Evolutionary conservation across 2,113 vertebrate genomes (phyloP), one percentile per base, ranked within the genome.

Genomic region (Prionailurus viverrinus): DNA sequence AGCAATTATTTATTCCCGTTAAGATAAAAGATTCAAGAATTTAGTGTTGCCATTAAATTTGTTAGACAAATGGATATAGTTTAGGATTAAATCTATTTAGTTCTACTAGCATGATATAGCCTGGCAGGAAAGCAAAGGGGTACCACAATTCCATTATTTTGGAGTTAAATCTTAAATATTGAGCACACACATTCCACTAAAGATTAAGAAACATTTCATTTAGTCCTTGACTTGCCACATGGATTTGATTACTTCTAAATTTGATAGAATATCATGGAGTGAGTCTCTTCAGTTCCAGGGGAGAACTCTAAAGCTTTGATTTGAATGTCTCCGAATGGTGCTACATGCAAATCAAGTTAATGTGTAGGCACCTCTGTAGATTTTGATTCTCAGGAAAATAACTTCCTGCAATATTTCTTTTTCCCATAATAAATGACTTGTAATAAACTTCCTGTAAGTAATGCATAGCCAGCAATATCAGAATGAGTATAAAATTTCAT

Each of bases 1-100:
- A 97, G 16, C 2, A 88, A 83, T 96, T 96, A 97, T 58, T 95
- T 97, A 84, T 97, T 93, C 96, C 76, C 96, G 27, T 95, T 97
- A 96, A 93, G 58, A 39, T 76, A 97, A 98, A 96, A 27, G 1
- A 0, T 92, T 96, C 33, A 97, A 96, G 89, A 4, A 91, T 65
- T 94, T n/a, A 78, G 7, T 3, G n/a, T 19, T 78, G 45, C 7
- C 0, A 96, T 80, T 92, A 97, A 63, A 83, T 71, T 12, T 74
- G 84, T 87, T 96, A 95, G 89, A 84, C 21, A 97, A 97, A 98
- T 58, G 0, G 0, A 11, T 97, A 83, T 55, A 58, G 66, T 92
- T 92, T 93, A 96, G 69, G 88, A 87, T n/a, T 94, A 90, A 94
- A 68, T 79, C 18, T 80, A 45, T 19, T 87, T 95, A 88, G 76